A percentile compares a stretch with the other conserved stretches of the same genome.
phyloP scores from a whole-genome alignment of 2,797 vertebrate genomes.

The Acrocephalus scirpaceus region DNA sequence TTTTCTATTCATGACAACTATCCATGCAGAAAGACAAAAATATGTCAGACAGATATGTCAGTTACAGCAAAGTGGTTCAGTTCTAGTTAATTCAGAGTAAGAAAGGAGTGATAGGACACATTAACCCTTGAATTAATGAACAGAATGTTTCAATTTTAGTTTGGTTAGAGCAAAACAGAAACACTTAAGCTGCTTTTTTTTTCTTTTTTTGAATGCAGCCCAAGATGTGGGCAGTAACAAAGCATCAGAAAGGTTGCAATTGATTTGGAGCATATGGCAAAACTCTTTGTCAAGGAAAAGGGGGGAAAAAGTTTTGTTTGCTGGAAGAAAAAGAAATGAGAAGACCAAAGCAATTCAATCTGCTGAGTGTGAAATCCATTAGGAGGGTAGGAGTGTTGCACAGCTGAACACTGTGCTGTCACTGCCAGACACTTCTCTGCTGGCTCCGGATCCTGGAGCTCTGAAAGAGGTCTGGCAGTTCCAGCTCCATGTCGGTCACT shows the following conservation, averaged over 20 bases:
- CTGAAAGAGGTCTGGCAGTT: conserved; percentile 19
- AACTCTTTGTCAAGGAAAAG: conserved; percentile 48
- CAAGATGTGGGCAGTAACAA: conserved; percentile 35
- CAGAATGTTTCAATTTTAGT: conserved; percentile 43
- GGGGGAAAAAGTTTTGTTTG: conserved; percentile 6
- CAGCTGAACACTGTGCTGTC: conserved; percentile 27
- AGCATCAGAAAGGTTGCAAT: conserved; percentile 44
- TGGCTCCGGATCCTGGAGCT: neutral
- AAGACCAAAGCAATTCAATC: conserved; percentile 48
- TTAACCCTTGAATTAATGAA: conserved; percentile 50
- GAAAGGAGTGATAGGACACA: neutral
- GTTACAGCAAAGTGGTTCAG: neutral
- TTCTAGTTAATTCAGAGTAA: neutral
- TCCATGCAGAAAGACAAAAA: conserved; percentile 1
- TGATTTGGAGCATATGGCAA: conserved; percentile 68
- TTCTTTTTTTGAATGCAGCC: conserved; percentile 16
- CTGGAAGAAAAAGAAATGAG: conserved; percentile 54
- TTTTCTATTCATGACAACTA: neutral
- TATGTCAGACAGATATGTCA: neutral
- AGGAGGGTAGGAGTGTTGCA: conserved; percentile 37
- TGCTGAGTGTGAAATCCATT: conserved; percentile 62
- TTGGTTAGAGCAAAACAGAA: conserved; percentile 33
- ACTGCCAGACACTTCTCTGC: conserved; percentile 41
- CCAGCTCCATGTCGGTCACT: neutral
- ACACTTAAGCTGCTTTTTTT: neutral